Evolutionary conservation across 2,797 vertebrate genomes (phyloP), one percentile per base, ranked within the genome.

Genomic region (Eulemur mongoz): DNA sequence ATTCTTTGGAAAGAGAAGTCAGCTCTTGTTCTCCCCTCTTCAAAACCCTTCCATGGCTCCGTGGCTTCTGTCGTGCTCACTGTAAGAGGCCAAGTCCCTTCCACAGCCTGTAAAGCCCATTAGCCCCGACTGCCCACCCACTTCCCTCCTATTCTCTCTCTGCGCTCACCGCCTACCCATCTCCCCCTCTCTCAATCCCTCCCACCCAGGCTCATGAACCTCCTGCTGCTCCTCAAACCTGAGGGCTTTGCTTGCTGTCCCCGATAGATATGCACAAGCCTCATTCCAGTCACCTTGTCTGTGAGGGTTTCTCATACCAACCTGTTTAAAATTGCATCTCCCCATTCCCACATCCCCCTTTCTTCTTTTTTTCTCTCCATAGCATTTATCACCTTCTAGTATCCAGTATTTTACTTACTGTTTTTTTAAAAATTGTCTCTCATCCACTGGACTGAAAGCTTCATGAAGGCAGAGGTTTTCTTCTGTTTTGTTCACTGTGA

Each of bases 321-420:
- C 45, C 48, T 43, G 11, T 59, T 70, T 85, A 38, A 61, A 80
- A 48, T 0, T 6, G 50, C 9, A 4, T 22, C 38, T 70, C 63
- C 5, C 2, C 0, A 61, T 15, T 27, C 5, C 13, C 50, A 54
- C 3, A 30, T 2, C 0, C 1, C n/a, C 40, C 1, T 30, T 48
- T 43, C 8, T 72, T 93, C 18, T n/a, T 59, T 30, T 48, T 59
- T 13, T 89, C 35, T 93, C 48, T 91, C n/a, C 25, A 70, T 9
- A 87, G 25, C 5, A 75, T 32, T 23, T 45, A n/a, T 4, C 7
- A 27, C 9, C 25, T 69, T n/a, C 43, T 63, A 76, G 86, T 6
- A 25, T n/a, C 40, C 78, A 72, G 13, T 8, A 30, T 52, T 86
- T 82, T 54, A 59, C 5, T 72, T 45, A 18, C 4, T 59, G 14